Evolutionary conservation across 2,113 vertebrate species (phyloP).

Genomic region (Sakesphorus luctuosus): DNA sequence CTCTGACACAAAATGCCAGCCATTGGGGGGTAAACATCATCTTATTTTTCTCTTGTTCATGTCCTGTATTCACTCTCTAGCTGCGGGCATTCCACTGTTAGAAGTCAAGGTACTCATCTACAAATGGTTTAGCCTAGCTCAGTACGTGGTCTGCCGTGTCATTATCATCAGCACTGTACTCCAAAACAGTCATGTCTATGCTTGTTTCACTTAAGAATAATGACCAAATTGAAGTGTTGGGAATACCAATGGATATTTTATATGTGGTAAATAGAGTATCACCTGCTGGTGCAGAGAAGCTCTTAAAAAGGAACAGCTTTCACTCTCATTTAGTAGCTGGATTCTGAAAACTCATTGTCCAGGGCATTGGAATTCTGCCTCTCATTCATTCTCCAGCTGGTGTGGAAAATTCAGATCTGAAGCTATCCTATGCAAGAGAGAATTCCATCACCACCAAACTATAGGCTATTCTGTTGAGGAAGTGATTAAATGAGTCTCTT

Average conservation of each 20-base stretch:
- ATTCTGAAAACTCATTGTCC: fast-evolving
- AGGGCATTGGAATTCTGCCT: neutral
- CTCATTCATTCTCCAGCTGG: neutral
- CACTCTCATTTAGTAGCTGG: neutral
- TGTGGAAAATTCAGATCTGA: neutral
- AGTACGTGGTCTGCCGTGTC: neutral
- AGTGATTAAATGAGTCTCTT: neutral
- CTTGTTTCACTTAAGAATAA: neutral
- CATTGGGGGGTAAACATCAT: neutral
- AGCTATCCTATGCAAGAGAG: neutral
- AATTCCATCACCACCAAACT: neutral
- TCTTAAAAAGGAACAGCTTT: neutral
- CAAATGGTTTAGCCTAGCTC: neutral
- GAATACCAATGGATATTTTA: neutral
- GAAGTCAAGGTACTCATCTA: neutral
- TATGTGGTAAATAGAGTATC: neutral
- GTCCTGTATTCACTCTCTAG: neutral
- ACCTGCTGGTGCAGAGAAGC: neutral
- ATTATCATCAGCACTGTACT: neutral
- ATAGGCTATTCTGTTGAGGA: neutral
- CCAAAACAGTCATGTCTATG: neutral
- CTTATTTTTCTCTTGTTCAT: neutral
- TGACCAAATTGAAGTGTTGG: fast-evolving
- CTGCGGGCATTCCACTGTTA: neutral
- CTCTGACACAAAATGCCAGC: neutral